Conservation (phyloP, 2,888 invertebrate species). For the Pycnomerus fuliginosus region DNA sequence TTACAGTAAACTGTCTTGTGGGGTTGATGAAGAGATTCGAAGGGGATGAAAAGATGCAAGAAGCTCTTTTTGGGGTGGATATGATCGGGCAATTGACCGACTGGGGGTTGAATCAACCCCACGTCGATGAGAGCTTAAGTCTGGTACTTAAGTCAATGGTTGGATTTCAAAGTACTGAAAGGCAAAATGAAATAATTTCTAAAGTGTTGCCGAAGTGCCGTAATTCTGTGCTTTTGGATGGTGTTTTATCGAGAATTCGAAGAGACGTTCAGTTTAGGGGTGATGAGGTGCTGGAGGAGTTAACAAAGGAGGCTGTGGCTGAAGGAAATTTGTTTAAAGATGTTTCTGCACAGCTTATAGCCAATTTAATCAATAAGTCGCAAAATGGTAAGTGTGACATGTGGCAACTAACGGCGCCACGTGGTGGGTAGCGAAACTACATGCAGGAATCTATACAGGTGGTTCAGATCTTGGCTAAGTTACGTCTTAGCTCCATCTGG, state of each 20-base stretch:
- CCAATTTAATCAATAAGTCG: constrained; percentile 61
- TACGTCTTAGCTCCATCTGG: too few relatives aligned
- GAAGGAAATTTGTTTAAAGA: constrained; percentile 37
- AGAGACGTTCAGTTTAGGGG: constrained; percentile 46
- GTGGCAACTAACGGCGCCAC: not conserved
- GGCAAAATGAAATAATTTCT: constrained; percentile 53
- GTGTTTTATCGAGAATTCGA: constrained; percentile 56
- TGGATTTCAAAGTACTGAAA: constrained; percentile 46
- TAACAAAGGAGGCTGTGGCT: constrained; percentile 45
- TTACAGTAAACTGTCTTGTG: constrained; percentile 40
- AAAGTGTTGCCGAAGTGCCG: constrained; percentile 44
- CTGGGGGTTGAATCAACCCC: constrained; percentile 33
- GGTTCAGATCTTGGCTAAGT: too few relatives aligned
- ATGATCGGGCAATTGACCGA: constrained; percentile 51
- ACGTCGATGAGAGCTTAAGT: constrained; percentile 10
- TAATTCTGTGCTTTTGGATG: constrained; percentile 53
- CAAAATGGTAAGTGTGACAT: not conserved
- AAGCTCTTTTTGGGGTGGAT: constrained; percentile 22
- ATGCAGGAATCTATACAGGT: too few relatives aligned
- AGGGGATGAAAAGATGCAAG: constrained; percentile 2
- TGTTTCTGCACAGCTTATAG: constrained; percentile 56
- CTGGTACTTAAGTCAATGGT: constrained; percentile 32
- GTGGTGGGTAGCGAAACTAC: not conserved
- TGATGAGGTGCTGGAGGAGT: constrained; percentile 47
- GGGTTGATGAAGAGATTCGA: constrained; percentile 17